Conservation (phyloP, 2,797 vertebrate genomes). For the Fundulus diaphanus region DNA sequence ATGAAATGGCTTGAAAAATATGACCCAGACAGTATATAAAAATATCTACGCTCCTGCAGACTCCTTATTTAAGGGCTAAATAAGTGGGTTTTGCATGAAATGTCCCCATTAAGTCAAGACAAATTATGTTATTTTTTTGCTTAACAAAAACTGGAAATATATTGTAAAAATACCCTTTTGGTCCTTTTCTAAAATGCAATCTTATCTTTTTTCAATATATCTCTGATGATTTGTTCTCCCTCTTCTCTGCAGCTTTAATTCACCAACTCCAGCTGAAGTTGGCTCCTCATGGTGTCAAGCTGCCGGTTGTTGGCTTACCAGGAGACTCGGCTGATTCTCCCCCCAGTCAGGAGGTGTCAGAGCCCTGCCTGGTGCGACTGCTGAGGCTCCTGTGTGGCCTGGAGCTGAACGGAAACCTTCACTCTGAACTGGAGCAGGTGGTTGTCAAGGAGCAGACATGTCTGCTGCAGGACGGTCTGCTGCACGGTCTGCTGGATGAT, state of each 20-base stretch:
- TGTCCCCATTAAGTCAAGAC: too few species aligned
- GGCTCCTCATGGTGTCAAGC: conserved; percentile 85
- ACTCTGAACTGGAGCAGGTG: conserved; percentile 86
- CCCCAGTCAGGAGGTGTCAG: conserved; percentile 46
- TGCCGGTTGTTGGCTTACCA: conserved; percentile 84
- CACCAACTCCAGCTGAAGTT: conserved; percentile 84
- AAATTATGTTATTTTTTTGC: too few species aligned
- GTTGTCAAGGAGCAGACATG: conserved; percentile 84
- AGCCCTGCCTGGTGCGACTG: conserved; percentile 83
- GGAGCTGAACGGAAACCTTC: conserved; percentile 92
- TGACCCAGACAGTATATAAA: too few species aligned
- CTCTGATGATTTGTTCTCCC: too few species aligned
- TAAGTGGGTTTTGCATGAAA: too few species aligned
- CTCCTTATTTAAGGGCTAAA: too few species aligned
- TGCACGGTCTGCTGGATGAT: conserved; percentile 85
- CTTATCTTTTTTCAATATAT: too few species aligned
- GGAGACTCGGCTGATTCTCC: conserved; percentile 19
- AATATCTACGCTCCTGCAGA: too few species aligned
- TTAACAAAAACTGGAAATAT: too few species aligned
- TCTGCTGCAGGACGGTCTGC: conserved; percentile 86
- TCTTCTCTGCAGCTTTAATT: conserved; percentile 81
- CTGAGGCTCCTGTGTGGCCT: conserved; percentile 86
- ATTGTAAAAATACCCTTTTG: too few species aligned
- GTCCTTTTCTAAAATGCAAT: too few species aligned
- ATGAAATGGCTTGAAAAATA: too few species aligned